Conservation (phyloP, 2,888 invertebrate species). For the Pollenia labialis region DNA sequence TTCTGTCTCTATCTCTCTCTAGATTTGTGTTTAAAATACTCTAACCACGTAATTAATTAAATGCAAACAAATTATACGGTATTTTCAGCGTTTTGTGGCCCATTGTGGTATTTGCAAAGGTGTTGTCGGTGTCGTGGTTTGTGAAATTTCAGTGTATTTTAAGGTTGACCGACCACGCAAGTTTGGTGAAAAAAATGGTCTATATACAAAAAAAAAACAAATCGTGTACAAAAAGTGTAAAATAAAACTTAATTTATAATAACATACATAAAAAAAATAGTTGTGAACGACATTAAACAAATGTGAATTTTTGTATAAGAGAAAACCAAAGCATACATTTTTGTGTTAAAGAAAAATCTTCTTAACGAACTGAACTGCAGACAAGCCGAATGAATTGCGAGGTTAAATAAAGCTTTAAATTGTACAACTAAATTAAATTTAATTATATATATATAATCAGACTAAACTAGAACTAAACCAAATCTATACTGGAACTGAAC, state of each 20-base stretch:
- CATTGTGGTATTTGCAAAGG: conserved; percentile 4
- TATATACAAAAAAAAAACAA: neutral
- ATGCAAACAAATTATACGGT: conserved; percentile 77
- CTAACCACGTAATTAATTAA: conserved; percentile 78
- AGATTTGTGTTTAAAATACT: conserved; percentile 18
- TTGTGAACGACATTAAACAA: neutral
- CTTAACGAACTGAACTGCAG: too few relatives aligned
- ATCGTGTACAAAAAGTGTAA: too few relatives aligned
- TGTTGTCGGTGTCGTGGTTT: neutral
- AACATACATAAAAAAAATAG: too few relatives aligned
- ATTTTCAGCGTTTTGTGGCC: conserved; percentile 15
- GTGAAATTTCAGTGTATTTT: neutral
- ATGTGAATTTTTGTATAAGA: neutral
- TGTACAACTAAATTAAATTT: too few relatives aligned
- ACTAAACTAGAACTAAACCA: too few relatives aligned
- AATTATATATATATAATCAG: too few relatives aligned
- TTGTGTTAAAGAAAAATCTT: neutral
- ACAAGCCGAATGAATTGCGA: too few relatives aligned
- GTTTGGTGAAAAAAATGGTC: neutral
- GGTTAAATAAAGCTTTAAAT: too few relatives aligned
- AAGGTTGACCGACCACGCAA: neutral
- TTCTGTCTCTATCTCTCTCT: neutral
- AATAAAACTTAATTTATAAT: too few relatives aligned
- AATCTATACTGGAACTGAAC: too few relatives aligned
- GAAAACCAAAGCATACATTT: conserved; percentile 27